Evolutionary conservation across 2,797 vertebrate species (phyloP).

Genomic region (Megaceryle alcyon): DNA sequence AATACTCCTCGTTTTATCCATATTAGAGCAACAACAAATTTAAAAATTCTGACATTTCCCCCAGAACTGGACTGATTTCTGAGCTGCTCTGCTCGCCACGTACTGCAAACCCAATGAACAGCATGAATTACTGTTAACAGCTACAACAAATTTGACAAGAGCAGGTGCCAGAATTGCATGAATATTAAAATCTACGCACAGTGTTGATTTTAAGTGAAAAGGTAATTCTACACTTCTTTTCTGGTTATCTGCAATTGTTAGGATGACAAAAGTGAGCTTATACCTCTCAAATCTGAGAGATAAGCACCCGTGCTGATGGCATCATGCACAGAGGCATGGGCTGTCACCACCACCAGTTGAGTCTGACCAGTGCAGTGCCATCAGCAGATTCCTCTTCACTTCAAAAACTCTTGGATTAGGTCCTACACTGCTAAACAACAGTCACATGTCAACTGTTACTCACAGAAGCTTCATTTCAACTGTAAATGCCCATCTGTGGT

Average conservation of each 20-base stretch:
- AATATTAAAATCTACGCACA: not conserved
- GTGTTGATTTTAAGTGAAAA: not conserved
- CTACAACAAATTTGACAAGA: not conserved
- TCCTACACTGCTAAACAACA: not conserved
- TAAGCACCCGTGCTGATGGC: fast-evolving
- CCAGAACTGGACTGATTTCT: not conserved
- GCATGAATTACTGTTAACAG: not conserved
- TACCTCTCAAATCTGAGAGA: not conserved
- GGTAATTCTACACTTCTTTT: not conserved
- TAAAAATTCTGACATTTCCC: not conserved
- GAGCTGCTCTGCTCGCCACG: not conserved
- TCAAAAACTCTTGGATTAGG: not conserved
- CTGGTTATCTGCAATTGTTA: not conserved
- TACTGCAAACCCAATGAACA: not conserved
- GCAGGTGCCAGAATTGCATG: not conserved
- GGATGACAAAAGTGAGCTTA: not conserved
- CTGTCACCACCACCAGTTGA: not conserved
- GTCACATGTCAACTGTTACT: not conserved
- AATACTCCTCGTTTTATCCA: not conserved
- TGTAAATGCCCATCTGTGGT: not conserved
- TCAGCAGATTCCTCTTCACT: not conserved
- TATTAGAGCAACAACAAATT: not conserved
- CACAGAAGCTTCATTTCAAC: not conserved
- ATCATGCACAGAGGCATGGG: not conserved
- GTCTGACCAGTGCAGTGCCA: not conserved